Percentiles rank a stretch among this genome's conserved stretches.
These are phyloP conservation scores for Nipponia nippon DNA, from an alignment of 2,113 vertebrate genomes.

Conservation along the genomic window DNA sequence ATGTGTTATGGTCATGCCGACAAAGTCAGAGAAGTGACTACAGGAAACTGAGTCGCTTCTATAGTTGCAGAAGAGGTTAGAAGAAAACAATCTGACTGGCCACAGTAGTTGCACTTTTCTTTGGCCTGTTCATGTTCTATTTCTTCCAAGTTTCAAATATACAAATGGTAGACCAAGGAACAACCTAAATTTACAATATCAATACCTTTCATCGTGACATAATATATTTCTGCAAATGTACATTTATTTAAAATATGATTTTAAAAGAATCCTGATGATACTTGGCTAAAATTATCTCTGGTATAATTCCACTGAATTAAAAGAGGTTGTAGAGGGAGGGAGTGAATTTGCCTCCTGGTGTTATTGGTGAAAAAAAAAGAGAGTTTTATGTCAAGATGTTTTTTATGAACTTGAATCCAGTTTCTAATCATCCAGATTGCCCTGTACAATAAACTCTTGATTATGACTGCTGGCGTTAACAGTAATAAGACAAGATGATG, in stretches of 20 bases:
- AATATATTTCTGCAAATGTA: constrained; percentile 59
- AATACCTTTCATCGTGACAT: constrained; percentile 33
- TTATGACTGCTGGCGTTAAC: constrained; percentile 81
- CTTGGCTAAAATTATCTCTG: constrained; percentile 66
- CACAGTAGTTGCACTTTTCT: neutral
- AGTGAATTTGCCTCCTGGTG: constrained; percentile 54
- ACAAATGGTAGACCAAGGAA: neutral
- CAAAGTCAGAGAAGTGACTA: neutral
- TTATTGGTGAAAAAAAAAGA: constrained; percentile 63
- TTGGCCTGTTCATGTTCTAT: neutral
- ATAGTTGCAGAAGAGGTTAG: neutral
- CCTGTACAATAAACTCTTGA: constrained; percentile 83
- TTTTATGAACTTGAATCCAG: constrained; percentile 80
- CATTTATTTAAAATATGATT: constrained; percentile 37
- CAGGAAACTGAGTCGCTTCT: neutral
- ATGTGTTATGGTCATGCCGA: neutral
- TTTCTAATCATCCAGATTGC: constrained; percentile 83
- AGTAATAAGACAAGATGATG: constrained; percentile 77
- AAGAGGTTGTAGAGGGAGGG: constrained; percentile 42
- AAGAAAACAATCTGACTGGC: neutral
- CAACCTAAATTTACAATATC: constrained; percentile 1
- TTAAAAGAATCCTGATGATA: constrained; percentile 17
- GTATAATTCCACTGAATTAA: constrained; percentile 46
- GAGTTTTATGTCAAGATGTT: constrained; percentile 75
- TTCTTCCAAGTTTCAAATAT: constrained; percentile 27